A percentile compares a stretch with the other conserved stretches of the same genome.
Evolutionary conservation across 2,888 invertebrate genomes (phyloP).

Genomic region (Apotomis betuletana): DNA sequence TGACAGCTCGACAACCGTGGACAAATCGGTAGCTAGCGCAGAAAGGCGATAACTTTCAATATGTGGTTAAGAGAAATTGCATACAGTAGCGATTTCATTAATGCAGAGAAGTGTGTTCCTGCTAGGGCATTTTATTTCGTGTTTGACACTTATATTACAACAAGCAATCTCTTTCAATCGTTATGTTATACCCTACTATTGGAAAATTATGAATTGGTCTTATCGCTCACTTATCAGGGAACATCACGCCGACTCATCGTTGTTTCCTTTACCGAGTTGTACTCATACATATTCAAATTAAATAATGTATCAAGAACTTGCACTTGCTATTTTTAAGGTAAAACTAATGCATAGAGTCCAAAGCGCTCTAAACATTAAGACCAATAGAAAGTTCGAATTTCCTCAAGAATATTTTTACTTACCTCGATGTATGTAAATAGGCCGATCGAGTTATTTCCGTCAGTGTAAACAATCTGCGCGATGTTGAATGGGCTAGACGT

Average conservation of each 20-base stretch:
- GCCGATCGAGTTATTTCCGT: slow-evolving; percentile 35
- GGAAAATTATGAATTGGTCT: slow-evolving; percentile 14
- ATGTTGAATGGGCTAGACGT: slow-evolving; percentile 26
- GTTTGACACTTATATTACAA: background rate
- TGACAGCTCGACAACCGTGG: slow-evolving; percentile 39
- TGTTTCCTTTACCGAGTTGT: slow-evolving; percentile 5
- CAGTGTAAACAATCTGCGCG: slow-evolving; percentile 31
- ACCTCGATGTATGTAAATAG: slow-evolving; percentile 33
- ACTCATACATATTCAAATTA: slow-evolving; percentile 9
- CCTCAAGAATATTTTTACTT: slow-evolving; percentile 19
- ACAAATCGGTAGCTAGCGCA: slow-evolving; percentile 31
- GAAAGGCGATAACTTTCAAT: slow-evolving; percentile 30
- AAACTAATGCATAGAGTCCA: background rate
- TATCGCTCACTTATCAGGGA: slow-evolving; percentile 27
- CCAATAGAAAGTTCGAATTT: slow-evolving; percentile 32
- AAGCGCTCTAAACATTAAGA: slow-evolving; percentile 3
- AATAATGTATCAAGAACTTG: background rate
- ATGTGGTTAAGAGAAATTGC: slow-evolving; percentile 28
- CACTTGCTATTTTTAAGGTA: background rate
- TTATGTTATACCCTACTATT: slow-evolving; percentile 16
- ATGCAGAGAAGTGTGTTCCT: background rate
- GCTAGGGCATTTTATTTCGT: background rate
- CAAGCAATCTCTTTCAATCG: slow-evolving; percentile 6
- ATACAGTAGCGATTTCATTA: background rate
- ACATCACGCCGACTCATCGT: slow-evolving; percentile 19